Percentiles rank a stretch among this genome's conserved stretches.
phyloP scores from a whole-genome alignment of 2,888 invertebrate species.

The Parochlus steinenii region DNA sequence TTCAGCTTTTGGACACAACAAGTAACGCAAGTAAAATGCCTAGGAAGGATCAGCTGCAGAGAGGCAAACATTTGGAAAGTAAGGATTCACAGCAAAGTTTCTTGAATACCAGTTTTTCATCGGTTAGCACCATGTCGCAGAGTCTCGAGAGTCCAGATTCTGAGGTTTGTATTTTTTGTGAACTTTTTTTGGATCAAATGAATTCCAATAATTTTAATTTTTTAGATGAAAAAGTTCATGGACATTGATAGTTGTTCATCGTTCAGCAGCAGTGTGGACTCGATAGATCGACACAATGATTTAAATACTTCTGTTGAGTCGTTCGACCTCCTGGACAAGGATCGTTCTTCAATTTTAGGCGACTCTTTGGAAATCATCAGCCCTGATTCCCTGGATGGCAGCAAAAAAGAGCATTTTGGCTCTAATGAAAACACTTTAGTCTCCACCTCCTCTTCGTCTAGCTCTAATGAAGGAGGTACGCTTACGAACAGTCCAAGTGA shows the following conservation, averaged over 20 bases:
- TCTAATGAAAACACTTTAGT: constrained; percentile 14
- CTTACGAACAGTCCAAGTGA: constrained; percentile 15
- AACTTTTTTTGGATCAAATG: too few species aligned
- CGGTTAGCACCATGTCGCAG: not conserved
- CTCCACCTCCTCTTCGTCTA: constrained; percentile 10
- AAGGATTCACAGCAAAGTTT: not conserved
- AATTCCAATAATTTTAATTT: too few species aligned
- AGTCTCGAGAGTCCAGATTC: constrained; percentile 36
- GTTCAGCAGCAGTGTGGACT: constrained; percentile 33
- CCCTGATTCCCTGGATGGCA: not conserved
- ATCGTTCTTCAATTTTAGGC: constrained; percentile 17
- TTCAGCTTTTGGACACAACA: not conserved
- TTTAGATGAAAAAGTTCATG: too few species aligned
- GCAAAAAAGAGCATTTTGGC: constrained; percentile 14
- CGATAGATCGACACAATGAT: constrained; percentile 23
- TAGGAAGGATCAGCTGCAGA: not conserved
- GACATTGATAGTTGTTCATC: constrained; percentile 31
- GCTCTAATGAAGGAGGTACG: constrained; percentile 25
- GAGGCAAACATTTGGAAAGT: not conserved
- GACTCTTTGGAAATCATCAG: not conserved
- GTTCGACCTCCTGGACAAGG: constrained; percentile 23
- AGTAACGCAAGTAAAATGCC: not conserved
- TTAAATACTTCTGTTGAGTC: constrained; percentile 14
- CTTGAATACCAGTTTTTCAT: not conserved
- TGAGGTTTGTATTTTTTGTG: constrained; percentile 35